These are phyloP conservation scores for Tetramorium parvispinum DNA, from an alignment of 1,140 invertebrate genomes.

Conservation along the genomic window DNA sequence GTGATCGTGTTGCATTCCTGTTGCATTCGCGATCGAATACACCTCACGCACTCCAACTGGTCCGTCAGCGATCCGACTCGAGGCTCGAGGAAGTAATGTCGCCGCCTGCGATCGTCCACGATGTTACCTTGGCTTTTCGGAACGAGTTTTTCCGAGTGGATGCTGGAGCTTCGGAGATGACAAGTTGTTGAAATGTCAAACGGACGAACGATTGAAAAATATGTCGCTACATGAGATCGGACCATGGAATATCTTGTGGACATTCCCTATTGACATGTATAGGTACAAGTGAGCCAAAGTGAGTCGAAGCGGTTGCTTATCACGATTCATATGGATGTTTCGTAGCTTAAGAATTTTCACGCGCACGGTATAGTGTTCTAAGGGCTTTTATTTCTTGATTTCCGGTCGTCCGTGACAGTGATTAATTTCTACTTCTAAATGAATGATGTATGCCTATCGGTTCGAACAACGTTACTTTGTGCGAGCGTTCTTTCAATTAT, in stretches of 20 bases:
- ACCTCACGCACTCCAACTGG: neutral
- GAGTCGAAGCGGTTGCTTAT: conserved; percentile 23
- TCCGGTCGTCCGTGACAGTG: conserved; percentile 33
- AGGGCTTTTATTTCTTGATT: neutral
- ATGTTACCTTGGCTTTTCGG: neutral
- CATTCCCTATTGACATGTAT: conserved; percentile 33
- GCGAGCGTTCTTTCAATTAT: conserved; percentile 30
- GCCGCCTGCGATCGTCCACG: neutral
- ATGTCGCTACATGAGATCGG: conserved; percentile 19
- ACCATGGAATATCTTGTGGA: conserved; percentile 38
- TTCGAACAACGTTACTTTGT: conserved; percentile 4
- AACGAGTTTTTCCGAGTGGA: neutral
- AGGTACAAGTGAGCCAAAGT: conserved; percentile 38
- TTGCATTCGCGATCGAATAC: neutral
- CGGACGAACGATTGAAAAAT: conserved; percentile 36
- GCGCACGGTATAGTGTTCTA: neutral
- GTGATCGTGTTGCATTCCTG: conserved; percentile 11
- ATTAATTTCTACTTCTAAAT: conserved; percentile 41
- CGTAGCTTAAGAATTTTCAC: conserved; percentile 27
- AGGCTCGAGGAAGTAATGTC: neutral
- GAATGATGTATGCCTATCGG: conserved; percentile 17
- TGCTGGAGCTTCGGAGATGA: neutral
- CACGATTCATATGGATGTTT: conserved; percentile 7
- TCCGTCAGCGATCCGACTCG: neutral
- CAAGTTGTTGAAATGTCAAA: conserved; percentile 11